These are phyloP conservation scores for Dascillus cervinus DNA, from an alignment of 2,888 invertebrate genomes.

Conservation along the genomic window DNA sequence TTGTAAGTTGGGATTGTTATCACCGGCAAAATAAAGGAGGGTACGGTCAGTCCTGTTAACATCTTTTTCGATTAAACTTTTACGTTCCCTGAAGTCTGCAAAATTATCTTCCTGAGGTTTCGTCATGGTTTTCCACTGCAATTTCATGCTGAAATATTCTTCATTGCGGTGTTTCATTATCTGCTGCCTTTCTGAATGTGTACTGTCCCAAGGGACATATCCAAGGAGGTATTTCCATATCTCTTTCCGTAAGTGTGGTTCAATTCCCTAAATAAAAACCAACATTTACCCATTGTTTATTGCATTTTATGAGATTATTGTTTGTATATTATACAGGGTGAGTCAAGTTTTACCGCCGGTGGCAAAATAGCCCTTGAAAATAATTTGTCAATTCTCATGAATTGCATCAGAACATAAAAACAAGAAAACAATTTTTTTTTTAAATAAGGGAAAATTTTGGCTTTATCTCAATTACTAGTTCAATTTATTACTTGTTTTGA, in stretches of 20 bases:
- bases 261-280: constrained; percentile 68
- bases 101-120: constrained; percentile 82
- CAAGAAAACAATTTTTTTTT: too few relatives aligned
- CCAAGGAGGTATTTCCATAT: constrained; percentile 94
- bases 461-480: too few relatives aligned
- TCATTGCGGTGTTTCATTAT: constrained; percentile 65
- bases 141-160: constrained; percentile 92
- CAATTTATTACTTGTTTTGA: too few relatives aligned
- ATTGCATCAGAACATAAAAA: too few relatives aligned
- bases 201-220: constrained; percentile 80
- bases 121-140: constrained; percentile 91
- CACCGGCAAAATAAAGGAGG: constrained; percentile 86
- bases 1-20: constrained; percentile 80
- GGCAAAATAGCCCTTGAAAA: too few relatives aligned
- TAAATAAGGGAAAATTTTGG: too few relatives aligned
- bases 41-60: constrained; percentile 92
- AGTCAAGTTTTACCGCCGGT: too few relatives aligned
- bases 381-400: too few relatives aligned
- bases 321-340: too few relatives aligned
- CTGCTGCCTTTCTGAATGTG: constrained; percentile 59
- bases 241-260: constrained; percentile 64
- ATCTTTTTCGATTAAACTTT: constrained; percentile 94
- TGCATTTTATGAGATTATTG: too few relatives aligned
- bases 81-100: constrained; percentile 79
- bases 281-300: too few relatives aligned